A percentile compares a stretch with the other conserved stretches of the same genome.
Conservation (phyloP, 2,113 vertebrate genomes). For the Rhinolophus ferrumequinum region DNA sequence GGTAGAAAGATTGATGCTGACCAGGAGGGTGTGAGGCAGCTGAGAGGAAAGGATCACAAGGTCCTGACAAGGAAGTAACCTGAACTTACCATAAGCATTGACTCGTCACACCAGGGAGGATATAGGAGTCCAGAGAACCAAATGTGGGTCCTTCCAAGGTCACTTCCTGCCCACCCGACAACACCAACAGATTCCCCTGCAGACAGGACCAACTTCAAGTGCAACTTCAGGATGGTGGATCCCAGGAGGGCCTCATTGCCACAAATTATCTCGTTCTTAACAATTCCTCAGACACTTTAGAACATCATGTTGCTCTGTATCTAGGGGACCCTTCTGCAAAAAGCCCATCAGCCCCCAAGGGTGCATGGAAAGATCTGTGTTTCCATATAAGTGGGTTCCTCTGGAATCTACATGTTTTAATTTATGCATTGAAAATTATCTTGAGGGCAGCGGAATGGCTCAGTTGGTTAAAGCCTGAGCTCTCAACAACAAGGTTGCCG, state of each 20-base stretch:
- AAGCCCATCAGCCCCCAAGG: not conserved
- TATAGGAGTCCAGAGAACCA: not conserved
- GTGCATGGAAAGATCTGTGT: not conserved
- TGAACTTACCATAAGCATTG: not conserved
- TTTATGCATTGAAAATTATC: not conserved
- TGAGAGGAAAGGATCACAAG: not conserved
- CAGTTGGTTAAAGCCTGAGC: too few relatives aligned
- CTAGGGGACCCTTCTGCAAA: not conserved
- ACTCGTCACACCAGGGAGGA: not conserved
- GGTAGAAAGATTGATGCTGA: not conserved
- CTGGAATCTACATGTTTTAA: not conserved
- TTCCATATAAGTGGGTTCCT: not conserved
- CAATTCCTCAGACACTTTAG: not conserved
- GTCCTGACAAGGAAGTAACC: not conserved
- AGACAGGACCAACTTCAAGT: not conserved
- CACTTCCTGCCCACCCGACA: not conserved
- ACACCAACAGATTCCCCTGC: not conserved
- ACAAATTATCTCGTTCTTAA: not conserved
- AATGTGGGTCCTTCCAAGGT: not conserved
- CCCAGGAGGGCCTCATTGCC: not conserved
- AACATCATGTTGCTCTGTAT: not conserved
- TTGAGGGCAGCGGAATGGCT: not conserved
- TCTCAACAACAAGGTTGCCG: too few relatives aligned
- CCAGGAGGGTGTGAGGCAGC: not conserved
- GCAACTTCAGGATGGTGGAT: not conserved